Base-by-base conservation (phyloP, 2,113 vertebrate species). In the Alosa alosa region DNA sequence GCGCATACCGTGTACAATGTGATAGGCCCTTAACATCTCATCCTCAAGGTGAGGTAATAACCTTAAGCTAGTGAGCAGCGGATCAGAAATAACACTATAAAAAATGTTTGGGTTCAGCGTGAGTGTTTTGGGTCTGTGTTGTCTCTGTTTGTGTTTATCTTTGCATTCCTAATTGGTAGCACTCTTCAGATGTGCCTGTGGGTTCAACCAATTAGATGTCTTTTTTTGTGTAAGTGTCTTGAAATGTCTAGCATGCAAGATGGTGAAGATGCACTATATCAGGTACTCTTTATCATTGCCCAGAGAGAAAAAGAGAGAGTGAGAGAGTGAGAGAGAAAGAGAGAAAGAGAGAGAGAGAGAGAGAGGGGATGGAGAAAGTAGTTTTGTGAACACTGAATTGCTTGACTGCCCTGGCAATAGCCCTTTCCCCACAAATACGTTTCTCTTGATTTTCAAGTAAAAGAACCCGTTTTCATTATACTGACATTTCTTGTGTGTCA, bases 301-400 rank as follows among this genome's bases (percentile, higher is more conserved):
- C 9, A 84, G 36, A 72, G 81, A 82, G 10, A 72, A 22, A 83
- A 22, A 36, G 49, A 18, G 57, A 84, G 41, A 83, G 78, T 81
- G 18, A 88, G 72, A 88, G 20, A 75, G 50, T 31, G 45, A 86
- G 60, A 36, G 85, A 86, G 50, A 52, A 4, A 52, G 2, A 52
- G 50, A 52, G 50, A 52, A 0, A 10, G 60, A n/a, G 60, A 64
- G 60, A 64, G 22, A 25, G 22, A 64, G 22, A 64, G 60, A 25
- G 64, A n/a, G n/a, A n/a, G n/a, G n/a, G 25, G n/a, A 25, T 6
- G 22, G 1, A 36, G 25, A 31, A 9, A 78, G 31, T 10, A 68
- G 25, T 31, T 68, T 68, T 31, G 9, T 11, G 2, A 72, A 25
- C 8, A 25, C 64, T 72, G 64, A 25, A 72, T 31, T 72, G 31